Evolutionary conservation across 2,113 vertebrate species (phyloP).

Genomic region (Zapus hudsonius): DNA sequence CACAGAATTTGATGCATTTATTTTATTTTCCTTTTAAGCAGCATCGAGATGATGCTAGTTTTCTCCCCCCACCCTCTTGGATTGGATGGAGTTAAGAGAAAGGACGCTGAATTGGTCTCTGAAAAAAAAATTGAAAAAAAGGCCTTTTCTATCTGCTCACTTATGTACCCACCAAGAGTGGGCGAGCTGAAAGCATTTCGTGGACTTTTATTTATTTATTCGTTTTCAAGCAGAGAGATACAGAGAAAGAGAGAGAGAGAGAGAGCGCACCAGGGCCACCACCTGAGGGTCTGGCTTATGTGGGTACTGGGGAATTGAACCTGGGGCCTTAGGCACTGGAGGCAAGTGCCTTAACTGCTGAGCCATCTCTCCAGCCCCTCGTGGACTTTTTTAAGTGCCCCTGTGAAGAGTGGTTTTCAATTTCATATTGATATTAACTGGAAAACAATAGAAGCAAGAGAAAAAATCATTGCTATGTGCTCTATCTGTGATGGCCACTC

Average conservation of each 20-base stretch:
- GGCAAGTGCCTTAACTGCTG: too few species aligned
- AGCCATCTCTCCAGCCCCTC: too few species aligned
- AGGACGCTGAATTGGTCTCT: background rate
- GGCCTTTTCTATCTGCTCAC: background rate
- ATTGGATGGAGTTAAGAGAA: conserved; percentile 29
- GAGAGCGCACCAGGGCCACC: too few species aligned
- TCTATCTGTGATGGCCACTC: background rate
- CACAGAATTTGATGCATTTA: conserved; percentile 73
- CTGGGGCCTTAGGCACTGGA: too few species aligned
- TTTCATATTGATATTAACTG: conserved; percentile 12
- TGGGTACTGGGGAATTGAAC: too few species aligned
- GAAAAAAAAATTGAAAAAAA: background rate
- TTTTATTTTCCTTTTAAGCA: conserved; percentile 76
- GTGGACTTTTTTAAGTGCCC: background rate
- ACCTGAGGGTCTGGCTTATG: too few species aligned
- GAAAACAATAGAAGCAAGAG: background rate
- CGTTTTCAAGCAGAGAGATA: too few species aligned
- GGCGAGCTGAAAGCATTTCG: background rate
- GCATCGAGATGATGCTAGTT: background rate
- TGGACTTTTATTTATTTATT: too few species aligned
- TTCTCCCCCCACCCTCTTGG: background rate
- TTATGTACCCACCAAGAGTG: background rate
- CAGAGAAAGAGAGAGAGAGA: too few species aligned
- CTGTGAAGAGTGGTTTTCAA: background rate
- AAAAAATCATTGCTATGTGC: rapidly evolving